These are phyloP conservation scores for Manduca sexta DNA, from an alignment of 1,140 invertebrate genomes.

Conservation along the genomic window DNA sequence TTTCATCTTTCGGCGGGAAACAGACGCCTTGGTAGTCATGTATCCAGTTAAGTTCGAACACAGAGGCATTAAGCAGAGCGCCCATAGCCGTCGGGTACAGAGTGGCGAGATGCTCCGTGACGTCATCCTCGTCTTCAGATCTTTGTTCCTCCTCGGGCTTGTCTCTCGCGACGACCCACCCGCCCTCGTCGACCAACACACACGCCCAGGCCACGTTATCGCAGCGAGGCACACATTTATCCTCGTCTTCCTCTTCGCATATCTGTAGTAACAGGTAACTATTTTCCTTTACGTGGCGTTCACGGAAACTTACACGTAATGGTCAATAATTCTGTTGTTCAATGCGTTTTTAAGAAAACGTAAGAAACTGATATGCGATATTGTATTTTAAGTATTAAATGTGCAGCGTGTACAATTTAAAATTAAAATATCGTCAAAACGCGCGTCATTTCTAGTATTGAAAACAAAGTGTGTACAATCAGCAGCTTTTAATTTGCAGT, in stretches of 20 bases:
- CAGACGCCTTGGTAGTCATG: constrained; percentile 62
- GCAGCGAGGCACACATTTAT: constrained; percentile 34
- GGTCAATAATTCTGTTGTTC: no score
- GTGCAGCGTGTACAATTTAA: no score
- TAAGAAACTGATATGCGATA: no score
- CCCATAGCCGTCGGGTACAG: constrained; percentile 43
- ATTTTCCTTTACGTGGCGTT: no score
- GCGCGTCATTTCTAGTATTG: no score
- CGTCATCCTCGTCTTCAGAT: constrained; percentile 9
- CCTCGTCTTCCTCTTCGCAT: constrained; percentile 30
- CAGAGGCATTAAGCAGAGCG: constrained; percentile 37
- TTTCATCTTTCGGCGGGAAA: constrained; percentile 37
- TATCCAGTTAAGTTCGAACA: constrained; percentile 52
- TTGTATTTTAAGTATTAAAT: no score
- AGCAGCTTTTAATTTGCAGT: no score
- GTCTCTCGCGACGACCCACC: constrained; percentile 42
- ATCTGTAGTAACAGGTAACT: constrained; percentile 10
- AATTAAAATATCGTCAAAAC: no score
- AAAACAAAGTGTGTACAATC: no score
- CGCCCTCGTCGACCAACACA: constrained; percentile 49
- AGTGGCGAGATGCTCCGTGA: constrained; percentile 39
- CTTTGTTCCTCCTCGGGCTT: background rate
- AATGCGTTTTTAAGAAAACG: no score
- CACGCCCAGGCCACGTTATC: constrained; percentile 46
- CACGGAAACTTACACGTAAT: no score